Conservation (phyloP, 2,797 vertebrate species). For the Bradypodion pumilum region DNA sequence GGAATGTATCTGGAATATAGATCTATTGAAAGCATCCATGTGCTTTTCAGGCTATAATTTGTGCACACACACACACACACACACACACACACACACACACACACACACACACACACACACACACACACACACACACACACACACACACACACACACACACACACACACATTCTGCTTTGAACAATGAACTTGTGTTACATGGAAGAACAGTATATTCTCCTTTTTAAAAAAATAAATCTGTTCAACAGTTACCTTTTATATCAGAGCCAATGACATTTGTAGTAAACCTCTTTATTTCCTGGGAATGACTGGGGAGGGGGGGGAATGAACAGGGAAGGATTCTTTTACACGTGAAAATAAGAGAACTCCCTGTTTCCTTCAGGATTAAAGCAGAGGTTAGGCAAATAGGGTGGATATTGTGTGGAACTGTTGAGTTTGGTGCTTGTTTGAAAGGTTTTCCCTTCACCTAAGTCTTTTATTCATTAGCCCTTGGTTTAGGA, state of each 20-base stretch:
- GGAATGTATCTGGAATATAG: not conserved
- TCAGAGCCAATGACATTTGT: not conserved
- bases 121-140: too few species aligned
- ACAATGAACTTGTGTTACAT: not conserved
- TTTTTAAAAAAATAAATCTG: not conserved
- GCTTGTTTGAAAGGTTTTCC: too few species aligned
- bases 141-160: too few species aligned
- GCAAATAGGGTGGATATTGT: too few species aligned
- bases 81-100: too few species aligned
- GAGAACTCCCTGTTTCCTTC: not conserved
- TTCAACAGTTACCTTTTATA: not conserved
- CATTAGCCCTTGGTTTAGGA: too few species aligned
- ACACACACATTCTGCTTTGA: not conserved
- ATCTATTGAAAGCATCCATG: not conserved
- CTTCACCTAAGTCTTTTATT: too few species aligned
- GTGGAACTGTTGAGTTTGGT: too few species aligned
- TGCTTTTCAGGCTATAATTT: not conserved
- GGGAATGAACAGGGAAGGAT: not conserved
- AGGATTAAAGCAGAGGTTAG: too few species aligned
- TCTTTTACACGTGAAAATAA: not conserved
- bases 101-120: too few species aligned
- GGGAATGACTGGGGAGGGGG: not conserved
- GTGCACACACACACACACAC: too few species aligned
- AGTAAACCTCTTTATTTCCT: not conserved
- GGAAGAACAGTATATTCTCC: not conserved